phyloP scores from a whole-genome alignment of 2,113 vertebrate species.

The Vimba vimba region DNA sequence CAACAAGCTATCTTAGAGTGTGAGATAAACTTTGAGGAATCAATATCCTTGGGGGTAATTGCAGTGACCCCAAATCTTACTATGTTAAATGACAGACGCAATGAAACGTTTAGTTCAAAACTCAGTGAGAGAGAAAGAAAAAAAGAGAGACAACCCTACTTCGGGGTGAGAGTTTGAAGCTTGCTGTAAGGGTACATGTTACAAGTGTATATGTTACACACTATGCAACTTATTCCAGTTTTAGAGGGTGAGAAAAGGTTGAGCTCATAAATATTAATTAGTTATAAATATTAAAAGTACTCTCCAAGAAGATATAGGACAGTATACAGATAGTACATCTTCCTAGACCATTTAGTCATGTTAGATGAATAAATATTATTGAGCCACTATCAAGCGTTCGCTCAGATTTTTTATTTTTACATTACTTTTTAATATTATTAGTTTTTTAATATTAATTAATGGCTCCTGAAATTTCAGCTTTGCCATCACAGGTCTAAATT shows the following conservation, averaged over 20 bases:
- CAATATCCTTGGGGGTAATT: conserved; percentile 16
- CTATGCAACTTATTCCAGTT: not conserved
- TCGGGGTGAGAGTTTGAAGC: not conserved
- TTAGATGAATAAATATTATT: not conserved
- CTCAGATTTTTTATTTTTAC: not conserved
- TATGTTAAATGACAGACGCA: conserved; percentile 19
- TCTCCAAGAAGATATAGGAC: not conserved
- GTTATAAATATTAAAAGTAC: not conserved
- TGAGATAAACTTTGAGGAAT: conserved; percentile 19
- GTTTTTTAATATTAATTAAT: too few relatives aligned
- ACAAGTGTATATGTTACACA: not conserved
- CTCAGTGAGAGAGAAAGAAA: not conserved
- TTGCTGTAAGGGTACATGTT: not conserved
- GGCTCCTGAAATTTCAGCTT: not conserved
- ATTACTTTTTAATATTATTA: not conserved
- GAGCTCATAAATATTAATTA: not conserved
- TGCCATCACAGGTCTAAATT: not conserved
- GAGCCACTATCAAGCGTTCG: not conserved
- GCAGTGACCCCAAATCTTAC: conserved; percentile 29
- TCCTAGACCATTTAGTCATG: not conserved
- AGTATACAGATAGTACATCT: not conserved
- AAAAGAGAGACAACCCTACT: not conserved
- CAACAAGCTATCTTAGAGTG: conserved; percentile 21
- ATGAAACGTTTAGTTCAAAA: not conserved
- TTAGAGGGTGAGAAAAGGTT: not conserved